These are phyloP conservation scores for Lacanobia oleracea DNA, from an alignment of 2,888 invertebrate genomes.

Conservation along the genomic window DNA sequence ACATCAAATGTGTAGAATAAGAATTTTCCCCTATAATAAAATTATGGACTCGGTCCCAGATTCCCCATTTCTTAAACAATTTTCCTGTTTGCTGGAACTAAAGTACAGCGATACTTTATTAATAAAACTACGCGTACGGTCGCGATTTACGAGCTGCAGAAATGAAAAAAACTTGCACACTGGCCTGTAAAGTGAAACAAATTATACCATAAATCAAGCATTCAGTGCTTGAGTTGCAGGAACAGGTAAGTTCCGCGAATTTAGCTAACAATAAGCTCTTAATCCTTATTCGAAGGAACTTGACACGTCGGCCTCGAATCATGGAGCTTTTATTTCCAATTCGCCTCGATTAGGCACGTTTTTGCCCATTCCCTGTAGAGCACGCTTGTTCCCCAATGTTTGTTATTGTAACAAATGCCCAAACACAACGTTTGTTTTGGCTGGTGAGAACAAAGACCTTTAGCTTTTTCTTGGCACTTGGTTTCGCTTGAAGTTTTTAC, in stretches of 20 bases:
- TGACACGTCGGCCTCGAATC: conserved; percentile 80
- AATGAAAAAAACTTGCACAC: conserved; percentile 52
- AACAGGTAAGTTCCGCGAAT: conserved; percentile 78
- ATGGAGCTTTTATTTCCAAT: conserved; percentile 78
- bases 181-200: conserved; percentile 49
- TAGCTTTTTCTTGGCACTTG: conserved; percentile 78
- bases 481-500: conserved; percentile 83
- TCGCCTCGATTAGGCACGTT: conserved; percentile 84
- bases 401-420: conserved; percentile 87
- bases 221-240: conserved; percentile 58
- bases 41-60: neutral
- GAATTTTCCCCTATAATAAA: neutral
- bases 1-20: neutral
- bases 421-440: conserved; percentile 88
- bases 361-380: conserved; percentile 73
- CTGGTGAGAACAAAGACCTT: conserved; percentile 87
- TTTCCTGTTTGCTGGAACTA: conserved; percentile 10
- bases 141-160: conserved; percentile 45
- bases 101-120: conserved; percentile 20
- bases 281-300: conserved; percentile 80
- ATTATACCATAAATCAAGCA: conserved; percentile 66
- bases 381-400: conserved; percentile 77
- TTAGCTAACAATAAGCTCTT: conserved; percentile 82
- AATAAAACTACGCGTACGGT: conserved; percentile 29
- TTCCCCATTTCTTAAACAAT: neutral